Evolutionary conservation across 2,797 vertebrate species (phyloP), one percentile per base, ranked within the genome.

Genomic region (Erpetoichthys calabaricus): DNA sequence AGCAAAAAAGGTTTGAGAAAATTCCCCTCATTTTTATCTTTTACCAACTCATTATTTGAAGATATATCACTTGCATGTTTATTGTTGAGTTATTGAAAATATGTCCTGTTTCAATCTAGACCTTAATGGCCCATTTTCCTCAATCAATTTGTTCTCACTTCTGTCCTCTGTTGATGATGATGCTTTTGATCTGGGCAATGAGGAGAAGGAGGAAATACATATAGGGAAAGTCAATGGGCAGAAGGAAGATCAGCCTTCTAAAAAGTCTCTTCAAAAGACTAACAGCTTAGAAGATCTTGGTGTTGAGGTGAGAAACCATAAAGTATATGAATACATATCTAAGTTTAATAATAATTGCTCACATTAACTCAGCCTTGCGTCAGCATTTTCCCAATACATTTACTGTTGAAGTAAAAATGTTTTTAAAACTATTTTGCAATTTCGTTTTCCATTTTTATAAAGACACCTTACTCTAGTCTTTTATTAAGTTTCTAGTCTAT

Each of bases 201-300:
- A 69, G 56, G 61, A 47, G 43, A 25, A 25, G 25, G 76, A 76
- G 55, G 78, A 74, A 63, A 75, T 72, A 56, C 68, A 74, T 3
- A 8, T 45, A 44, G 47, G 44, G 25, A 65, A 67, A 50, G 59
- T 45, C 53, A 65, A 68, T 64, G 64, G 52, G 63, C 53, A 9
- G 1, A 57, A 65, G 4, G 67, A 75, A 44, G 57, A 62, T 6
- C 43, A 6, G 53, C 8, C 45, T 25, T 1, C 45, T 8, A 53
- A 43, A 3, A 56, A 69, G 3, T 75, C 78, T 56, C 63, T 89
- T 49, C 78, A 72, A 7, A 79, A 89, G 68, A 84, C 86, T 9
- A 90, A 87, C 81, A 94, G 92, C 61, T 75, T 95, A 7, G 91
- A 94, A 62, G 89, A 92, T 47, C 70, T 94, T 41, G 91, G 87